Evolutionary conservation across 2,888 invertebrate genomes (phyloP).

Genomic region (Amaurobius ferox): DNA sequence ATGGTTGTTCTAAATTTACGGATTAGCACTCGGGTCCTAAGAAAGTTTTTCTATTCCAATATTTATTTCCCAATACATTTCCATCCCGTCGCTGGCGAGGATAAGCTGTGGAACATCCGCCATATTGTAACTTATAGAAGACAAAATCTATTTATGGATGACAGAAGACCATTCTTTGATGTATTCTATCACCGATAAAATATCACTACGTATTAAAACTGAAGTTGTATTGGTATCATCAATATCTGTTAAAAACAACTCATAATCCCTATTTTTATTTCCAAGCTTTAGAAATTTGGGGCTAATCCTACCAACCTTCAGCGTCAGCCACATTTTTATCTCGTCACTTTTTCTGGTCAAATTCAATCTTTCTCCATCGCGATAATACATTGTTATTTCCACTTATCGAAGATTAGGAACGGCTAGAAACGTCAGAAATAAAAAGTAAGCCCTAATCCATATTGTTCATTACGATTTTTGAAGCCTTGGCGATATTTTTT

Average conservation of each 20-base stretch:
- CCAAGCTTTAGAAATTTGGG: neutral
- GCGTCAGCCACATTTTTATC: neutral
- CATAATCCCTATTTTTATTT: neutral
- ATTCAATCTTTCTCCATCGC: neutral
- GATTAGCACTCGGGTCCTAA: neutral
- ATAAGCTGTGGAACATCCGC: neutral
- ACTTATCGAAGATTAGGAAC: neutral
- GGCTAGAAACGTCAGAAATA: neutral
- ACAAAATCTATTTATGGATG: too few species aligned
- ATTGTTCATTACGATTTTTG: constrained; percentile 42
- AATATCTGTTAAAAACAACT: neutral
- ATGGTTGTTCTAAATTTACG: neutral
- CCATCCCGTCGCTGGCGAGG: too few species aligned
- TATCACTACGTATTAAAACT: too few species aligned
- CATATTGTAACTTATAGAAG: neutral
- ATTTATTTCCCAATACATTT: too few species aligned
- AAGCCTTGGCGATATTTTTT: constrained; percentile 5
- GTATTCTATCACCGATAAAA: neutral
- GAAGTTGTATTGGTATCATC: too few species aligned
- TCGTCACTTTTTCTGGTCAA: neutral
- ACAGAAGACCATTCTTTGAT: neutral
- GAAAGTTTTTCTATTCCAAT: neutral
- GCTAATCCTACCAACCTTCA: neutral
- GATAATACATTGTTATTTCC: neutral
- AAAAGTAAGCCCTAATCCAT: neutral